Evolutionary conservation across 2,797 vertebrate species (phyloP).

Genomic region (Accipiter fasciatus): DNA sequence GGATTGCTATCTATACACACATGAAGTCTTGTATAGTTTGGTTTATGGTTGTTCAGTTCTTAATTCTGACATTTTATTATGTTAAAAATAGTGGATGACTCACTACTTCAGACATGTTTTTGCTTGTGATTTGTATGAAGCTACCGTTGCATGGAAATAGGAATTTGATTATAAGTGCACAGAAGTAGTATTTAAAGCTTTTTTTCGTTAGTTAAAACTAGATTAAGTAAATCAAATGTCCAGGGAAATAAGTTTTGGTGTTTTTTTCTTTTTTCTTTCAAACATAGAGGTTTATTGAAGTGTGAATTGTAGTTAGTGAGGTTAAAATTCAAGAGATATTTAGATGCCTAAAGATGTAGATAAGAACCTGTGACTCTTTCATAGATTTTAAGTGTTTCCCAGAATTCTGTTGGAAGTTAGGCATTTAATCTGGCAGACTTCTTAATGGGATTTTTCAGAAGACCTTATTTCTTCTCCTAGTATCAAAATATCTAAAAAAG

Average conservation of each 20-base stretch:
- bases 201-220: neutral
- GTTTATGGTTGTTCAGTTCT: neutral
- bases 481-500: neutral
- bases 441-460: neutral
- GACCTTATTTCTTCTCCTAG: neutral
- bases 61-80: conserved; percentile 41
- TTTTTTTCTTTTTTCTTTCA: neutral
- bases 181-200: neutral
- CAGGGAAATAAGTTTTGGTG: neutral
- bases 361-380: neutral
- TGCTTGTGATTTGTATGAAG: conserved; percentile 40
- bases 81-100: conserved; percentile 61
- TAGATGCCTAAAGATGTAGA: neutral
- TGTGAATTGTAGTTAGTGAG: neutral
- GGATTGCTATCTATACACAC: neutral
- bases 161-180: neutral
- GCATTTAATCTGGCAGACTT: neutral
- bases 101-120: conserved; percentile 7
- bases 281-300: neutral
- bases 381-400: neutral
- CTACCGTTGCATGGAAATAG: neutral
- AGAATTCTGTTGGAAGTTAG: neutral
- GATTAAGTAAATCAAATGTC: neutral
- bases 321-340: neutral
- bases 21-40: neutral